Evolutionary conservation across 2,888 invertebrate species (phyloP).

Genomic region (Drosophila siamana): DNA sequence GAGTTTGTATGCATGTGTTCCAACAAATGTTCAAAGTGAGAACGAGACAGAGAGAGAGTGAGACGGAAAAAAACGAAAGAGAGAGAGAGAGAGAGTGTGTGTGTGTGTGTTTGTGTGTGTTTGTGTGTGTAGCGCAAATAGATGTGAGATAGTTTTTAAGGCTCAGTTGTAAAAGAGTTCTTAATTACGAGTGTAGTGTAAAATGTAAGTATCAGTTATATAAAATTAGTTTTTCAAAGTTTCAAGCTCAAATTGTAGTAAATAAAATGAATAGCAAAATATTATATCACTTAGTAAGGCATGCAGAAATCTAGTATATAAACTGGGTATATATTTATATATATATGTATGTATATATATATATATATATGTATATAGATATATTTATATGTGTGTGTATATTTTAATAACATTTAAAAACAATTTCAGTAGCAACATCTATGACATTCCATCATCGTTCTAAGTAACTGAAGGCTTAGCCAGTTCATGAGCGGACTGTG

Average conservation of each 20-base stretch:
- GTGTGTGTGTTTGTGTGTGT: neutral
- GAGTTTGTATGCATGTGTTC: constrained; percentile 29
- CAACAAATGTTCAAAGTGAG: constrained; percentile 36
- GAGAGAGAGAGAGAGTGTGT: neutral
- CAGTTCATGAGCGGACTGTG: constrained; percentile 14
- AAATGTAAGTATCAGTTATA: constrained; percentile 25
- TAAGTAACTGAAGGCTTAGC: constrained; percentile 12
- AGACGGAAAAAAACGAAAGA: neutral
- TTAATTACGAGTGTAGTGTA: constrained; percentile 32
- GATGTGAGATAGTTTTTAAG: constrained; percentile 55
- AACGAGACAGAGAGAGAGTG: neutral
- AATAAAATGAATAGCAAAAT: constrained; percentile 59
- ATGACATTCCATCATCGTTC: constrained; percentile 8
- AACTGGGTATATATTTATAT: constrained; percentile 11
- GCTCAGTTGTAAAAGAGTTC: constrained; percentile 21
- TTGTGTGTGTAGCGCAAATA: constrained; percentile 33
- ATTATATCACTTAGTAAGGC: constrained; percentile 58
- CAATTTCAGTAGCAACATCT: constrained; percentile 5
- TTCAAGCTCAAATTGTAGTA: constrained; percentile 61
- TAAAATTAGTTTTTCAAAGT: constrained; percentile 43
- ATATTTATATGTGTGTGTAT: neutral
- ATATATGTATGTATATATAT: neutral
- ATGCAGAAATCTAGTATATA: constrained; percentile 54
- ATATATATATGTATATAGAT: neutral
- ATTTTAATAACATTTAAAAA: constrained; percentile 10